These are phyloP conservation scores for Euplexia lucipara DNA, from an alignment of 2,888 invertebrate genomes.

Conservation along the genomic window DNA sequence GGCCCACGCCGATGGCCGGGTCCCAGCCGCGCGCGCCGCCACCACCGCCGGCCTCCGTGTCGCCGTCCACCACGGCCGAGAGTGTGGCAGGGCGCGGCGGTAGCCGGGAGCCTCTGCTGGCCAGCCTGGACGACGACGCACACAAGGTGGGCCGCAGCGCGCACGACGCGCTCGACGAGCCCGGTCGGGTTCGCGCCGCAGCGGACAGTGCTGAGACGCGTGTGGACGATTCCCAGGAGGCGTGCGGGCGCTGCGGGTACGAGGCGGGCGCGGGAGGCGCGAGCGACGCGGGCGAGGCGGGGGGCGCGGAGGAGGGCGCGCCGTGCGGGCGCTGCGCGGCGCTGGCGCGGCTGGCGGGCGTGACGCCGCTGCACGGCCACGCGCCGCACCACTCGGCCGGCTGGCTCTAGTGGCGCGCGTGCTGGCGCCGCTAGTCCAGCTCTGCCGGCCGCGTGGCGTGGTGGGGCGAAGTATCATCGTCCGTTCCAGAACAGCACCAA, in stretches of 20 bases:
- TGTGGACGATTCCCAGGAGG: constrained; percentile 63
- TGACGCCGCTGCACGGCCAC: constrained; percentile 94
- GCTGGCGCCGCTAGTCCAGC: neutral
- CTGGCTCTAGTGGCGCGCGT: constrained; percentile 91
- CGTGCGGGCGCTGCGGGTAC: constrained; percentile 76
- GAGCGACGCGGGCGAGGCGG: constrained; percentile 35
- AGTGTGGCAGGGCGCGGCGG: constrained; percentile 77
- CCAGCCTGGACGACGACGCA: constrained; percentile 89
- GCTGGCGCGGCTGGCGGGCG: constrained; percentile 93
- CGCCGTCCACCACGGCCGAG: constrained; percentile 68
- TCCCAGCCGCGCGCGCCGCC: constrained; percentile 84
- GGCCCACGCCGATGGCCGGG: constrained; percentile 60
- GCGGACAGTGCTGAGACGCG: constrained; percentile 51
- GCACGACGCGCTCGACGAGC: constrained; percentile 1
- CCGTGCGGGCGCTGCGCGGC: constrained; percentile 91
- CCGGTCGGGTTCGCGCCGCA: constrained; percentile 35
- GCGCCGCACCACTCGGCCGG: constrained; percentile 92
- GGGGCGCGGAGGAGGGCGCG: constrained; percentile 49
- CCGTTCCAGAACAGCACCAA: constrained; percentile 18
- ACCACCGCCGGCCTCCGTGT: constrained; percentile 63
- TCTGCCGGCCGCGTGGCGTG: neutral
- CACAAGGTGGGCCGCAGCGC: constrained; percentile 75
- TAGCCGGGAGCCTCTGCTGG: constrained; percentile 93
- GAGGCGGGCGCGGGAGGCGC: constrained; percentile 55
- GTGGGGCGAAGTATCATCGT: neutral